Evolutionary conservation across 2,888 invertebrate species (phyloP), one percentile per base, ranked within the genome.

Genomic region (Bimastos eiseni): DNA sequence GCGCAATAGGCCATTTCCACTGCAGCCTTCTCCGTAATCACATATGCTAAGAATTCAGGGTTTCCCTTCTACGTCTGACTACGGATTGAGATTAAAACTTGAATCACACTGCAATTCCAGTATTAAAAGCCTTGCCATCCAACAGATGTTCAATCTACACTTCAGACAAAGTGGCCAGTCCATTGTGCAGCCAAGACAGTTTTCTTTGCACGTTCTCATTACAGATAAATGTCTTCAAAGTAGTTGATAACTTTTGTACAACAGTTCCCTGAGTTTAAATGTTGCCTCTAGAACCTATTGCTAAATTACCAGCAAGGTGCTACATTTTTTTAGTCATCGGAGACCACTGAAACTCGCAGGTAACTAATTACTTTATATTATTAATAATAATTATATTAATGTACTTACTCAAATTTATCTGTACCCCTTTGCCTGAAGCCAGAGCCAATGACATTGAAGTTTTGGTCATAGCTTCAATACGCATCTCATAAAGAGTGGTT

Each of bases 251-350:
- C 30, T 70, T 70, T 8, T 70, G 70, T 70, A 70, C 70, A 70
- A 70, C 70, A 70, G 70, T n/a, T 70, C 70, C n/a, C 70, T n/a
- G n/a, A 70, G 70, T 70, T 70, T 70, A 70, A 55, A 70, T 70
- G 70, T 70, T n/a, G n/a, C 30, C 70, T n/a, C n/a, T n/a, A 8
- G 70, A n/a, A 70, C 4, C 11, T 17, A 6, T n/a, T 70, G 6
- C n/a, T 13, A n/a, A n/a, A n/a, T 8, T 70, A 70, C 30, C n/a
- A n/a, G n/a, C 30, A 70, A n/a, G 8, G 11, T 70, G 70, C 70
- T 70, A 70, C n/a, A 70, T 1, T 70, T n/a, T n/a, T 70, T 1
- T 11, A 17, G 70, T n/a, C 70, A n/a, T n/a, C 70, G 8, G n/a
- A n/a, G 70, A 70, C 70, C 70, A 70, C 70, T n/a, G 5, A 70